Evolutionary conservation across 1,140 invertebrate genomes (phyloP).

Genomic region (Varroa destructor): DNA sequence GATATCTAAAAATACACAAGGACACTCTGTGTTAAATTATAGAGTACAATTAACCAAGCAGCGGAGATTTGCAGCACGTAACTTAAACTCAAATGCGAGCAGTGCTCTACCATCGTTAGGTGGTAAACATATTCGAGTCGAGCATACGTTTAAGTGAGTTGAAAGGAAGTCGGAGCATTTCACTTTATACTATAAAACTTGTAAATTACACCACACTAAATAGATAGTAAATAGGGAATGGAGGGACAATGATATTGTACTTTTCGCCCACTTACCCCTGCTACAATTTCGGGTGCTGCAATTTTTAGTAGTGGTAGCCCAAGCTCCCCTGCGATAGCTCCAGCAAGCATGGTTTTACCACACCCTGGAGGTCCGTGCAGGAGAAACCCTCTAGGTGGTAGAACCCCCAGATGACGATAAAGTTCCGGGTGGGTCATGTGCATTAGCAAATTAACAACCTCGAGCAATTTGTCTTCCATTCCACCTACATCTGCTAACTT

Average conservation of each 20-base stretch:
- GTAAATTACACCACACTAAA: too few species aligned
- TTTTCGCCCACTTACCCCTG: conserved; percentile 50
- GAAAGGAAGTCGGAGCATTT: too few species aligned
- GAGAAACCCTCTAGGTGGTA: conserved; percentile 65
- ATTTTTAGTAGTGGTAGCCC: conserved; percentile 65
- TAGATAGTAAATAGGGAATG: too few species aligned
- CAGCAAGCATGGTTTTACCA: conserved; percentile 77
- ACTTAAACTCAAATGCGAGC: too few species aligned
- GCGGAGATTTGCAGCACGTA: too few species aligned
- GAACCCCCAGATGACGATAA: conserved; percentile 61
- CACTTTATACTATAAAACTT: too few species aligned
- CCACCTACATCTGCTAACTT: conserved; percentile 62
- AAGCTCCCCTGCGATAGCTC: conserved; percentile 74
- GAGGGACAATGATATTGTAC: too few species aligned
- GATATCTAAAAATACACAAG: conserved; percentile 44
- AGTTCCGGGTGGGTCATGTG: conserved; percentile 72
- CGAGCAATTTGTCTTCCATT: conserved; percentile 49
- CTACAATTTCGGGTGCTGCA: conserved; percentile 75
- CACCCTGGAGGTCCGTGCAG: conserved; percentile 83
- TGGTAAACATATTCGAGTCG: too few species aligned
- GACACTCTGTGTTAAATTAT: too few species aligned
- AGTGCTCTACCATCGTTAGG: too few species aligned
- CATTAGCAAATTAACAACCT: conserved; percentile 61
- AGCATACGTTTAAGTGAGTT: too few species aligned
- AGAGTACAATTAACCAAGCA: too few species aligned